phyloP scores from a whole-genome alignment of 2,113 vertebrate genomes.

The Rhynchomys soricoides region DNA sequence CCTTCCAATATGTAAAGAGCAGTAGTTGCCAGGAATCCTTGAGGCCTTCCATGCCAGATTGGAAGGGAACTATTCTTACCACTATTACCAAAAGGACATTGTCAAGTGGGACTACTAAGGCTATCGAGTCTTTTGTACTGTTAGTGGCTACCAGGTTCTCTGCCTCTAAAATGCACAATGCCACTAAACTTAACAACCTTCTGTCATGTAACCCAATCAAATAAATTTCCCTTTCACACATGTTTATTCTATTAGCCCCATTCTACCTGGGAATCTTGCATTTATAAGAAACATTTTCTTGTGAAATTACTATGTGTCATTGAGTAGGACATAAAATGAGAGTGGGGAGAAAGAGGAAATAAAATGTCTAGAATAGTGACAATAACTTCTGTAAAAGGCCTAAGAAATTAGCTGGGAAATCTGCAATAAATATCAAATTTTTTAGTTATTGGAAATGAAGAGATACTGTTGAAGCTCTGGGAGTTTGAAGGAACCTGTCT shows the following conservation, averaged over 20 bases:
- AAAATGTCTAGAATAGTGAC: background rate
- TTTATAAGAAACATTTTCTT: background rate
- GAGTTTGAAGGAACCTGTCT: background rate
- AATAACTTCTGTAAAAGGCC: background rate
- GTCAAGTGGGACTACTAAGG: background rate
- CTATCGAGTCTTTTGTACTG: background rate
- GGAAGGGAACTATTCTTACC: background rate
- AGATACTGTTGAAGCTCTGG: background rate
- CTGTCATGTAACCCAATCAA: background rate
- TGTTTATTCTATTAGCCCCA: background rate
- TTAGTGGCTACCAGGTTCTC: background rate
- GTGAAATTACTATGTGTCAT: background rate
- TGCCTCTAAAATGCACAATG: background rate
- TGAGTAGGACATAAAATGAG: background rate
- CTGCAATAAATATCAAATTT: slow-evolving; percentile 1
- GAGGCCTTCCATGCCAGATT: too few species aligned
- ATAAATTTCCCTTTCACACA: background rate
- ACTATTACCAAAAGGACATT: background rate
- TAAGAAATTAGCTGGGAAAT: slow-evolving; percentile 27
- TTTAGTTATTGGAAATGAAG: background rate
- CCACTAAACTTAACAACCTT: background rate
- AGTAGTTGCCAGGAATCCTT: background rate
- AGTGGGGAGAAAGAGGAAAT: background rate
- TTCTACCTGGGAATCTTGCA: background rate
- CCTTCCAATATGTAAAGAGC: background rate